phyloP scores from a whole-genome alignment of 2,888 invertebrate genomes.

The Bembecia ichneumoniformis region DNA sequence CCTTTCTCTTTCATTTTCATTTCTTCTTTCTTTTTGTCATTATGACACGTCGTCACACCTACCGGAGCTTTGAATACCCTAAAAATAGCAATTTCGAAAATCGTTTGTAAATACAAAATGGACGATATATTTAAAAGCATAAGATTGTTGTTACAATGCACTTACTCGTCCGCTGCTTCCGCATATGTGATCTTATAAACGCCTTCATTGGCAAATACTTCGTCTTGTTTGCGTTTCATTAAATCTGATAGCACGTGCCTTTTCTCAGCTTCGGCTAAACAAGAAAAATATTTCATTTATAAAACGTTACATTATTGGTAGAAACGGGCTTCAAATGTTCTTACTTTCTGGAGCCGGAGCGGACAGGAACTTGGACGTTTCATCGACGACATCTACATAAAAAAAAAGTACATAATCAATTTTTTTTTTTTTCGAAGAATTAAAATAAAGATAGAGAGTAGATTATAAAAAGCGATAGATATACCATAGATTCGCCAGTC shows the following conservation, averaged over 20 bases:
- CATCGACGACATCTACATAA: conserved; percentile 36
- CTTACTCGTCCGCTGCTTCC: conserved; percentile 38
- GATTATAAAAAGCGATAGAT: no score
- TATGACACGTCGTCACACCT: conserved; percentile 21
- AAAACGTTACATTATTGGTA: no score
- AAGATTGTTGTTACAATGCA: neutral
- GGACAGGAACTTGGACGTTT: conserved; percentile 38
- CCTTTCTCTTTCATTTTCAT: conserved; percentile 23
- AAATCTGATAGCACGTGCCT: conserved; percentile 37
- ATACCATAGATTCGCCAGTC: no score
- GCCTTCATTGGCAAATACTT: conserved; percentile 26
- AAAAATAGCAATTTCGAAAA: neutral
- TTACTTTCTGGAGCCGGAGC: conserved; percentile 40
- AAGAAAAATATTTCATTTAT: no score
- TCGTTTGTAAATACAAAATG: no score
- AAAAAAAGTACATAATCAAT: conserved; percentile 1
- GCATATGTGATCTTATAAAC: conserved; percentile 38
- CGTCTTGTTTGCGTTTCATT: conserved; percentile 32
- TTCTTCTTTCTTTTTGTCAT: conserved; percentile 20
- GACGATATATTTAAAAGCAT: no score
- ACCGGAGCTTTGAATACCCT: conserved; percentile 35
- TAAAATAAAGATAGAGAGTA: no score
- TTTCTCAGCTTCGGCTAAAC: conserved; percentile 22
- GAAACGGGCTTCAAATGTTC: conserved; percentile 5
- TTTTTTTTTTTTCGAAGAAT: no score